phyloP scores from a whole-genome alignment of 1,140 invertebrate genomes.

The Artemia franciscana region DNA sequence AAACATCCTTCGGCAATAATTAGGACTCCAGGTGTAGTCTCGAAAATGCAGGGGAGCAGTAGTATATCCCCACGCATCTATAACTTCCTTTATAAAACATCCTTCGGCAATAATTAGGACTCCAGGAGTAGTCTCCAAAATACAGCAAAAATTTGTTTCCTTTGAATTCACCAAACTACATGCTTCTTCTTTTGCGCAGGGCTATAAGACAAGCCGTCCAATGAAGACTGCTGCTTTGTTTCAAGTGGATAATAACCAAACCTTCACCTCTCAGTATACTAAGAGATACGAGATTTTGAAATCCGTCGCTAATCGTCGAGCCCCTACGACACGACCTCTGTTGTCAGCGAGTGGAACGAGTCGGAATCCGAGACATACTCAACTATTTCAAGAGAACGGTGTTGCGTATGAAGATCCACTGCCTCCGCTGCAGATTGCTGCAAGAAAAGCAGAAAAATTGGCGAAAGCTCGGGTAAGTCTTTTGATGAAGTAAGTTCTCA shows the following conservation, averaged over 20 bases:
- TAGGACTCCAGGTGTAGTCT: too few species aligned
- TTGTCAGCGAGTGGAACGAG: conserved; percentile 9
- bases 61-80: too few species aligned
- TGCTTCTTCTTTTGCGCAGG: too few species aligned
- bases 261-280: conserved; percentile 40
- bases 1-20: too few species aligned
- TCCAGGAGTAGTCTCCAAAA: too few species aligned
- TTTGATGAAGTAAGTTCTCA: conserved; percentile 13
- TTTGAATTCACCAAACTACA: too few species aligned
- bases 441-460: conserved; percentile 54
- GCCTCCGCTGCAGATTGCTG: conserved; percentile 57
- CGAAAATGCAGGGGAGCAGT: too few species aligned
- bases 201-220: conserved; percentile 42
- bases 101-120: too few species aligned
- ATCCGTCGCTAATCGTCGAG: conserved; percentile 35
- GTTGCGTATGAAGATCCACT: conserved; percentile 67
- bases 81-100: too few species aligned
- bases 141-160: too few species aligned
- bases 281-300: conserved; percentile 59
- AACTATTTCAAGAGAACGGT: conserved; percentile 50
- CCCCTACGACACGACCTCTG: conserved; percentile 42
- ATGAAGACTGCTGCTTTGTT: conserved; percentile 58
- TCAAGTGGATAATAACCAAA: conserved; percentile 54
- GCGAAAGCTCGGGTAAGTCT: conserved; percentile 28
- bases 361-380: conserved; percentile 53